These are phyloP conservation scores for Sarotherodon lohbergeri DNA, from an alignment of 2,113 vertebrate species.

Conservation along the genomic window DNA sequence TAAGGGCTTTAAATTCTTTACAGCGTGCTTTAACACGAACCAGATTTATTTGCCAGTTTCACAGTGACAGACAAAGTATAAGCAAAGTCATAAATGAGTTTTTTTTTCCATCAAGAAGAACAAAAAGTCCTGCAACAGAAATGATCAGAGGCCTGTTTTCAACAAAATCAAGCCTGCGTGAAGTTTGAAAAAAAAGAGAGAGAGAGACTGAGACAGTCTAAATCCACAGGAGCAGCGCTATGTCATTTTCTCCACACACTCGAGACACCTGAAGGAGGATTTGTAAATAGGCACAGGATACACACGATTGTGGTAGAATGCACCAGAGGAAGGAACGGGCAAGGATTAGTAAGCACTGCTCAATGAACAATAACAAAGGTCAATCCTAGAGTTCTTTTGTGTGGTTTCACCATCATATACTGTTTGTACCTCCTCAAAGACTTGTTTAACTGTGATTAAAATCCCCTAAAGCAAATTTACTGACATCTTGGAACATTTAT, in stretches of 20 bases:
- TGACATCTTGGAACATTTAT: background rate
- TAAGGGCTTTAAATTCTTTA: background rate
- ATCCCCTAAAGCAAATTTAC: background rate
- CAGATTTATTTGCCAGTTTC: background rate
- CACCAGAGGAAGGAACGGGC: background rate
- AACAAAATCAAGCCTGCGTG: background rate
- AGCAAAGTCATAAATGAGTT: background rate
- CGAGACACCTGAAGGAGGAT: background rate
- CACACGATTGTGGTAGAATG: background rate
- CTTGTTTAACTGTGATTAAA: background rate
- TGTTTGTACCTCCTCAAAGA: background rate
- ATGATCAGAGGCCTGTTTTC: background rate
- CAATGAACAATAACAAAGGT: background rate
- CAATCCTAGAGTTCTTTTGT: background rate
- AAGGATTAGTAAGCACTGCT: background rate
- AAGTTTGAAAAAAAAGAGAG: background rate
- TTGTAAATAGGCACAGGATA: background rate
- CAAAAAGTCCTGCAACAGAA: background rate
- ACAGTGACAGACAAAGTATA: background rate
- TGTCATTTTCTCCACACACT: background rate
- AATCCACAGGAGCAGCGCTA: background rate
- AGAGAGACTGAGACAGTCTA: background rate
- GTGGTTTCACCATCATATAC: background rate
- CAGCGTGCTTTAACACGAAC: rapidly evolving
- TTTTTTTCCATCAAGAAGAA: background rate